These are phyloP conservation scores for Drosophila prostipennis DNA, from an alignment of 2,888 invertebrate genomes.

Conservation along the genomic window DNA sequence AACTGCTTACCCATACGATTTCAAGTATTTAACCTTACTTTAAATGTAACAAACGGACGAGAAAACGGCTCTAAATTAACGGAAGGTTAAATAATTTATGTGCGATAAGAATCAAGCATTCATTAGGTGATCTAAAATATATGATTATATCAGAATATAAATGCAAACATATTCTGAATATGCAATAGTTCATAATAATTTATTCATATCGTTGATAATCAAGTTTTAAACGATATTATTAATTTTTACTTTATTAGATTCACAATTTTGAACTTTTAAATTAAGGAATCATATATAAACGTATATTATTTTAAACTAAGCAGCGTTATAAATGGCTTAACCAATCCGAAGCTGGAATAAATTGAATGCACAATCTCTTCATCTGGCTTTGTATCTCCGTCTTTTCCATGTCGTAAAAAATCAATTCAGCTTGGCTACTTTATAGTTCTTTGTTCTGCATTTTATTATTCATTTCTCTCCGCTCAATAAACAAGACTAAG, in stretches of 20 bases:
- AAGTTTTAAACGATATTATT: not conserved
- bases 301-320: not conserved
- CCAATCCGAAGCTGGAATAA: not conserved
- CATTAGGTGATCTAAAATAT: too few relatives aligned
- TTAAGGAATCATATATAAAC: not conserved
- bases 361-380: not conserved
- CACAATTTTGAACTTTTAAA: too few relatives aligned
- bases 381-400: not conserved
- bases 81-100: too few relatives aligned
- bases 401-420: conserved; percentile 7
- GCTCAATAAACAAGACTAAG: conserved; percentile 32
- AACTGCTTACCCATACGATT: too few relatives aligned
- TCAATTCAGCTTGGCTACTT: conserved; percentile 13
- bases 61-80: too few relatives aligned
- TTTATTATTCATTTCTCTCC: conserved; percentile 28
- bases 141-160: too few relatives aligned
- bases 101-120: too few relatives aligned
- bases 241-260: not conserved
- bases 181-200: too few relatives aligned
- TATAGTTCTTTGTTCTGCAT: conserved; percentile 22
- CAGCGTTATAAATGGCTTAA: not conserved
- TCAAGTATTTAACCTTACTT: too few relatives aligned
- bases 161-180: too few relatives aligned
- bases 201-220: too few relatives aligned
- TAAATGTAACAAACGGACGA: too few relatives aligned